phyloP scores from a whole-genome alignment of 2,888 invertebrate species.

The Drepanosiphum platanoidis region DNA sequence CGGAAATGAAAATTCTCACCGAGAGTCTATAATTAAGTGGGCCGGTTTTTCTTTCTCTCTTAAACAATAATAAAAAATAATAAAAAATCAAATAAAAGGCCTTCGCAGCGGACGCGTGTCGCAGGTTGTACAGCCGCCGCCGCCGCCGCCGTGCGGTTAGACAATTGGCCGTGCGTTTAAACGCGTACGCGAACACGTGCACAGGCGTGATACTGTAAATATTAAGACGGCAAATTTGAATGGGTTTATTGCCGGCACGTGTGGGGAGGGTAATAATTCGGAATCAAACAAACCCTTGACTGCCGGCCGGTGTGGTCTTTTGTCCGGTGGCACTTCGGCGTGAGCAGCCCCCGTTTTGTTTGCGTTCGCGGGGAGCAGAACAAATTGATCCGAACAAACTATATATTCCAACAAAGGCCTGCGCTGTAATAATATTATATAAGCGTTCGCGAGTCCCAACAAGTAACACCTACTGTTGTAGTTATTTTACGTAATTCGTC shows the following conservation, averaged over 20 bases:
- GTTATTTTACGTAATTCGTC: no score
- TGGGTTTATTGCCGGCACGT: slow-evolving; percentile 46
- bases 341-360: not conserved
- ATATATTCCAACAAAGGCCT: not conserved
- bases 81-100: not conserved
- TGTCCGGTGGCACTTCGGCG: slow-evolving; percentile 10
- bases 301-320: not conserved
- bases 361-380: not conserved
- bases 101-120: slow-evolving; percentile 23
- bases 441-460: not conserved
- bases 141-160: slow-evolving; percentile 34
- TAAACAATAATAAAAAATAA: not conserved
- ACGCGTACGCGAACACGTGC: slow-evolving; percentile 36
- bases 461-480: not conserved
- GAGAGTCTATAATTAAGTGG: not conserved
- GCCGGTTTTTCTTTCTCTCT: not conserved
- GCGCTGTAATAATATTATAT: not conserved
- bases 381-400: not conserved
- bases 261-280: not conserved
- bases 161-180: slow-evolving; percentile 56
- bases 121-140: not conserved
- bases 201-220: slow-evolving; percentile 55
- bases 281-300: slow-evolving; percentile 53
- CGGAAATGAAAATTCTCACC: not conserved
- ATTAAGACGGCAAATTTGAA: slow-evolving; percentile 60